Evolutionary conservation across 2,888 invertebrate species (phyloP).

Genomic region (Hemicrepidius hirtus): DNA sequence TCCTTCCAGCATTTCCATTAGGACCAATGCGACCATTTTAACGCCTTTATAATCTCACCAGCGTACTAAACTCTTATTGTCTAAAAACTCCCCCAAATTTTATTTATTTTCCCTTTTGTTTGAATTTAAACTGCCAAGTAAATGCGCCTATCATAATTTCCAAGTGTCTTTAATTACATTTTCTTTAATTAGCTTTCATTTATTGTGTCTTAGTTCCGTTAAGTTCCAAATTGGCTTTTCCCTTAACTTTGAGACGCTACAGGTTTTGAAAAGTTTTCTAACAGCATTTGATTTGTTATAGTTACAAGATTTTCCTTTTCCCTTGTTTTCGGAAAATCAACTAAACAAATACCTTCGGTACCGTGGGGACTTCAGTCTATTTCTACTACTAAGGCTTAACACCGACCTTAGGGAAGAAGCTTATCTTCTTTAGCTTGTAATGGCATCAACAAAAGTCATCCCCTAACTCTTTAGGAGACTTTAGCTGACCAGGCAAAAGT

Average conservation of each 20-base stretch:
- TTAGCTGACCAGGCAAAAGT: no score
- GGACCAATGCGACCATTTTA: neutral
- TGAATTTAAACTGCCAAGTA: neutral
- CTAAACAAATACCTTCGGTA: no score
- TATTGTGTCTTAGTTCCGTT: slow-evolving; percentile 8
- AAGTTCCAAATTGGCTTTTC: slow-evolving; percentile 6
- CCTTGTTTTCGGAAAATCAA: no score
- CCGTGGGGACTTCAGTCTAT: no score
- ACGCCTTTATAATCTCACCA: neutral
- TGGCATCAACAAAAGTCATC: no score
- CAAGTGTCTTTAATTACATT: neutral
- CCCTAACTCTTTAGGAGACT: no score
- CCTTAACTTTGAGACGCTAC: neutral
- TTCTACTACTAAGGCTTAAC: no score
- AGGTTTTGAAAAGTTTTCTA: neutral
- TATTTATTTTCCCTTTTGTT: neutral
- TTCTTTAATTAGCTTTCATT: slow-evolving; percentile 5
- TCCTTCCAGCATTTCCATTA: neutral
- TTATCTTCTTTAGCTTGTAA: no score
- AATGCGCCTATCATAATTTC: slow-evolving; percentile 2
- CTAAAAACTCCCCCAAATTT: neutral
- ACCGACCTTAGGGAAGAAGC: no score
- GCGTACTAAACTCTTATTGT: neutral
- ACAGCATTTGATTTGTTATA: no score
- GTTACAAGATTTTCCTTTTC: no score